Evolutionary conservation across 2,797 vertebrate species (phyloP).

Genomic region (Alauda arvensis): DNA sequence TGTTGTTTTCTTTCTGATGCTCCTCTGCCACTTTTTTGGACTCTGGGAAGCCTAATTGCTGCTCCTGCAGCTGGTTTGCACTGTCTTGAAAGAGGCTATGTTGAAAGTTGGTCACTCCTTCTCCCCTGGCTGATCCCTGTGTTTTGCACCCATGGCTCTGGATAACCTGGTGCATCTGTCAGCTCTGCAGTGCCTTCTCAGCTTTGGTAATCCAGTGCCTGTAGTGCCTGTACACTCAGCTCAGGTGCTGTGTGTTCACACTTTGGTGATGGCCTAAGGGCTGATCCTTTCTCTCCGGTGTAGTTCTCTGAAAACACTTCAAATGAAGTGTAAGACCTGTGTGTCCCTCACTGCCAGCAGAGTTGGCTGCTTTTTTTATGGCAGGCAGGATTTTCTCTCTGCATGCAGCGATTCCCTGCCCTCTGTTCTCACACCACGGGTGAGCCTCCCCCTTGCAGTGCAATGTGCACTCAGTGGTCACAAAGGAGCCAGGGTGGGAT

Average conservation of each 20-base stretch:
- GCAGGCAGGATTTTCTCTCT: neutral
- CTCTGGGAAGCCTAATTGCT: neutral
- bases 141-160: neutral
- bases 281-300: neutral
- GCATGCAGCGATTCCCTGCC: neutral
- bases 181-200: neutral
- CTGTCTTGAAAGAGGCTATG: neutral
- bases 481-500: fast-evolving
- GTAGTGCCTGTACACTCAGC: neutral
- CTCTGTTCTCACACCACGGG: too few species aligned
- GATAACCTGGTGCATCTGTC: neutral
- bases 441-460: neutral
- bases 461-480: fast-evolving
- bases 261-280: neutral
- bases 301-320: neutral
- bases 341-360: neutral
- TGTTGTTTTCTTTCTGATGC: neutral
- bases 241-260: fast-evolving
- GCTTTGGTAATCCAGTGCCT: neutral
- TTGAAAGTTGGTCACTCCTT: neutral
- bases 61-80: neutral
- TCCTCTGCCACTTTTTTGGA: neutral
- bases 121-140: neutral
- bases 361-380: neutral
- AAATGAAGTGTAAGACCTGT: neutral